Percentiles rank a stretch among this genome's conserved stretches.
These are phyloP conservation scores for Acholoe squamosa DNA, from an alignment of 2,888 invertebrate genomes.

Conservation along the genomic window DNA sequence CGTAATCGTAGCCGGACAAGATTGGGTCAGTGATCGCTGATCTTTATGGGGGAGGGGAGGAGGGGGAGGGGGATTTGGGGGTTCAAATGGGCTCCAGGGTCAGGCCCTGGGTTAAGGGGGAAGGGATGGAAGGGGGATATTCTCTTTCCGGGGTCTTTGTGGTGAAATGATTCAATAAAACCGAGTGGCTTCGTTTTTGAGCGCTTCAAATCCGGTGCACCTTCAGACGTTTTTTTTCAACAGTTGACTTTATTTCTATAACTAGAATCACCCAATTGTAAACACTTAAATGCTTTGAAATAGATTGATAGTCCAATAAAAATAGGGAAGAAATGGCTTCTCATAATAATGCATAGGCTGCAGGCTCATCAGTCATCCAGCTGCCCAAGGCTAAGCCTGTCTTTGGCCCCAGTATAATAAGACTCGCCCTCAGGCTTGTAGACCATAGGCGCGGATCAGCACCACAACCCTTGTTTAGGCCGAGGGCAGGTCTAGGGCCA, in stretches of 20 bases:
- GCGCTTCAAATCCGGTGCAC: constrained; percentile 8
- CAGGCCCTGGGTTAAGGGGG: constrained; percentile 34
- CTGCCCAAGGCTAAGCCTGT: too few species aligned
- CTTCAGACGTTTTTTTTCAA: background rate
- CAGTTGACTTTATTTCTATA: too few species aligned
- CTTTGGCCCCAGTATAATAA: background rate
- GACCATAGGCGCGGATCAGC: background rate
- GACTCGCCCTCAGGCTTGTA: background rate
- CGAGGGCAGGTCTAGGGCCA: background rate
- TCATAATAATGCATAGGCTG: too few species aligned
- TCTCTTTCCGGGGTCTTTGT: constrained; percentile 24
- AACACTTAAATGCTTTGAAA: too few species aligned
- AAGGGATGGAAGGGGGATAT: constrained; percentile 14
- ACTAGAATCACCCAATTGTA: too few species aligned
- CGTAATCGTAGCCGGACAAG: constrained; percentile 57
- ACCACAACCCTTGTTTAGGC: background rate
- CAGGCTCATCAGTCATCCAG: too few species aligned
- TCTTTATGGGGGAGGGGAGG: constrained; percentile 39
- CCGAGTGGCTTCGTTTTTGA: constrained; percentile 19
- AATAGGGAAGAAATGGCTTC: too few species aligned
- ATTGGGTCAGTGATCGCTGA: constrained; percentile 60
- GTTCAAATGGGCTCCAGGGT: constrained; percentile 51
- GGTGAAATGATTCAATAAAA: constrained; percentile 51
- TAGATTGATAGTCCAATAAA: too few species aligned
- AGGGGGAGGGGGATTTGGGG: background rate